Conservation (phyloP, 1,140 invertebrate species). For the Odontomachus brunneus region DNA sequence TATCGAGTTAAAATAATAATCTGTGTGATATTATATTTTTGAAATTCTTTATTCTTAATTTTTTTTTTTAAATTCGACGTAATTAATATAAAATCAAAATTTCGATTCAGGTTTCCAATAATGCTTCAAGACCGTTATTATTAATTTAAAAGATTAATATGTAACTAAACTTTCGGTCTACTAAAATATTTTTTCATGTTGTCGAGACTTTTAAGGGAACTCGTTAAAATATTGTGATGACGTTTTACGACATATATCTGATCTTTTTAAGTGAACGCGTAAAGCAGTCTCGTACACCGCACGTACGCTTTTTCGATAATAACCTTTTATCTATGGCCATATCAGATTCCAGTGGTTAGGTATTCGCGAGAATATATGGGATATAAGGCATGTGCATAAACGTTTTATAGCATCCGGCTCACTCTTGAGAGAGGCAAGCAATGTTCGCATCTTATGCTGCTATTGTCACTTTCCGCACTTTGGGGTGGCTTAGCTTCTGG, state of each 20-base stretch:
- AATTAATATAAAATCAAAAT: too few species aligned
- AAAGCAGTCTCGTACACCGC: background rate
- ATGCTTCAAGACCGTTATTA: too few species aligned
- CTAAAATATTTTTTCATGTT: too few species aligned
- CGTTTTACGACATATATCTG: background rate
- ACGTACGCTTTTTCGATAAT: slow-evolving; percentile 27
- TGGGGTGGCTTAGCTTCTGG: slow-evolving; percentile 1
- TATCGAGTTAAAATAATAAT: too few species aligned
- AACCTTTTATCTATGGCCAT: slow-evolving; percentile 17
- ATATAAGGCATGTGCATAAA: slow-evolving; percentile 37
- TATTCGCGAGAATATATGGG: slow-evolving; percentile 2
- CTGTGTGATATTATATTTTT: too few species aligned
- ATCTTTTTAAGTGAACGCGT: background rate
- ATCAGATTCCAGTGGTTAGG: background rate
- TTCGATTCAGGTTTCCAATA: too few species aligned
- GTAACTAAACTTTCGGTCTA: too few species aligned
- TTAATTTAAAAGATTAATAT: too few species aligned
- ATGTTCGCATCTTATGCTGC: slow-evolving; percentile 27
- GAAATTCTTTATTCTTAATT: too few species aligned
- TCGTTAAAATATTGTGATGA: too few species aligned
- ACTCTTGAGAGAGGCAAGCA: background rate
- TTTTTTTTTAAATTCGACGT: too few species aligned
- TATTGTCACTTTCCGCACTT: slow-evolving; percentile 22
- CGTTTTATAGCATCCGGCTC: slow-evolving; percentile 14
- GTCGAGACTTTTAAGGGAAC: too few species aligned